Percentiles rank a stretch among this genome's conserved stretches.
These are phyloP conservation scores for Clostera curtula DNA, from an alignment of 2,888 invertebrate genomes.

Conservation along the genomic window DNA sequence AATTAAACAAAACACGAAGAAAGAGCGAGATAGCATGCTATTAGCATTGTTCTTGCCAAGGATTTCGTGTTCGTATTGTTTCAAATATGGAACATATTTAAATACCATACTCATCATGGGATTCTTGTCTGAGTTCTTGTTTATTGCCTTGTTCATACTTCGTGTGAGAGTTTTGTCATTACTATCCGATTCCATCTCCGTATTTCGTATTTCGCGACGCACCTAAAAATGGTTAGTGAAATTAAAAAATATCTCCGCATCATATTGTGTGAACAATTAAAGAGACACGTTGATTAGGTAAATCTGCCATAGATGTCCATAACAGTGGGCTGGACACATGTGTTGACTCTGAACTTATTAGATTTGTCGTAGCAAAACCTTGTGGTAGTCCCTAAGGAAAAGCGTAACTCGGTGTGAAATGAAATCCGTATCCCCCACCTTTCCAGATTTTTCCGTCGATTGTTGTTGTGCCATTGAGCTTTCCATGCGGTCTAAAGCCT, in stretches of 20 bases:
- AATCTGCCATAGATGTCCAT: no score
- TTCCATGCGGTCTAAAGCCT: constrained; percentile 49
- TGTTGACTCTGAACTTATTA: no score
- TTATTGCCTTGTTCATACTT: constrained; percentile 8
- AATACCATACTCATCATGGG: constrained; percentile 47
- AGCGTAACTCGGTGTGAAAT: no score
- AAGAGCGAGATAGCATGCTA: constrained; percentile 4
- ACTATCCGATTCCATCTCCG: constrained; percentile 2
- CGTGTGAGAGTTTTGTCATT: constrained; percentile 15
- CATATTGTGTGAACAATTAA: no score
- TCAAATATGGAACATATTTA: constrained; percentile 51
- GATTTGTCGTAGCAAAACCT: no score
- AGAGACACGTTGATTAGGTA: no score
- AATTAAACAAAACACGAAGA: constrained; percentile 16
- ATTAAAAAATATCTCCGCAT: no score
- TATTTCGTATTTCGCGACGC: constrained; percentile 18
- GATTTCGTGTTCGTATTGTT: constrained; percentile 34
- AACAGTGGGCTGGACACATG: no score
- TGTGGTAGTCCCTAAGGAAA: no score
- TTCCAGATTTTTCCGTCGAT: constrained; percentile 19
- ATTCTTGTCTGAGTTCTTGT: constrained; percentile 25
- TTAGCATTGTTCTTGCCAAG: constrained; percentile 17
- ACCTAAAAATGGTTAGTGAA: no score
- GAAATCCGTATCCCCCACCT: no score
- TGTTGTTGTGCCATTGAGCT: constrained; percentile 20